Conservation (phyloP, 2,888 invertebrate genomes). For the Blastobasis lacticolella region DNA sequence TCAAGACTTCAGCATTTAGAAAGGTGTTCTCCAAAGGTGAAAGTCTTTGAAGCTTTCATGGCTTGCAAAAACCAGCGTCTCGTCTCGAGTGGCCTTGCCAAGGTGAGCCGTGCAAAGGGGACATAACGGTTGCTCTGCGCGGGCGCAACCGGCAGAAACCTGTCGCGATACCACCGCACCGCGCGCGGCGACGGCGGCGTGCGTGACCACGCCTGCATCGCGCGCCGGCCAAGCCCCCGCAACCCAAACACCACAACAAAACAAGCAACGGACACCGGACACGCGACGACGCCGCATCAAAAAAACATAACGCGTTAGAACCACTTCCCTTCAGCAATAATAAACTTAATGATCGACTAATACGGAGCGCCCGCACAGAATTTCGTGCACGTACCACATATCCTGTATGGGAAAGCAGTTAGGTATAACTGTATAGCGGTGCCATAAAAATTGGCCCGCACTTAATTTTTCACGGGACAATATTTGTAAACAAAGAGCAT, state of each 20-base stretch:
- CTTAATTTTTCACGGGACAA: slow-evolving; percentile 12
- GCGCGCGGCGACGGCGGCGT: slow-evolving; percentile 16
- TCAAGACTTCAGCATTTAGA: slow-evolving; percentile 53
- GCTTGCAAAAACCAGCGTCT: slow-evolving; percentile 70
- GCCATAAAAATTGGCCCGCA: slow-evolving; percentile 20
- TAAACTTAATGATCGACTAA: slow-evolving; percentile 43
- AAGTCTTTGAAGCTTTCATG: slow-evolving; percentile 63
- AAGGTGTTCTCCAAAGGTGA: slow-evolving; percentile 69
- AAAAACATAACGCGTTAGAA: slow-evolving; percentile 49
- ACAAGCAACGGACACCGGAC: slow-evolving; percentile 16
- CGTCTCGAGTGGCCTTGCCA: slow-evolving; percentile 66
- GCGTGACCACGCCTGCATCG: background rate
- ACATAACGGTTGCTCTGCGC: slow-evolving; percentile 60
- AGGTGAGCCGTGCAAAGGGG: slow-evolving; percentile 66
- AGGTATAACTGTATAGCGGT: slow-evolving; percentile 48
- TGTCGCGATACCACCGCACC: slow-evolving; percentile 28
- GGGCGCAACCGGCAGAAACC: slow-evolving; percentile 23
- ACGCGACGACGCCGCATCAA: slow-evolving; percentile 10
- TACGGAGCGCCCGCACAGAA: slow-evolving; percentile 41
- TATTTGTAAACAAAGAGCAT: slow-evolving; percentile 50
- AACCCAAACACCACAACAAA: slow-evolving; percentile 19
- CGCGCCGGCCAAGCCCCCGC: too few relatives aligned
- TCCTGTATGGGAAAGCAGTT: slow-evolving; percentile 39
- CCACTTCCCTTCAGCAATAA: slow-evolving; percentile 55
- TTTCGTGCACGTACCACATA: slow-evolving; percentile 47